These are phyloP conservation scores for Dicaeum eximium DNA, from an alignment of 2,113 vertebrate genomes.

Conservation along the genomic window DNA sequence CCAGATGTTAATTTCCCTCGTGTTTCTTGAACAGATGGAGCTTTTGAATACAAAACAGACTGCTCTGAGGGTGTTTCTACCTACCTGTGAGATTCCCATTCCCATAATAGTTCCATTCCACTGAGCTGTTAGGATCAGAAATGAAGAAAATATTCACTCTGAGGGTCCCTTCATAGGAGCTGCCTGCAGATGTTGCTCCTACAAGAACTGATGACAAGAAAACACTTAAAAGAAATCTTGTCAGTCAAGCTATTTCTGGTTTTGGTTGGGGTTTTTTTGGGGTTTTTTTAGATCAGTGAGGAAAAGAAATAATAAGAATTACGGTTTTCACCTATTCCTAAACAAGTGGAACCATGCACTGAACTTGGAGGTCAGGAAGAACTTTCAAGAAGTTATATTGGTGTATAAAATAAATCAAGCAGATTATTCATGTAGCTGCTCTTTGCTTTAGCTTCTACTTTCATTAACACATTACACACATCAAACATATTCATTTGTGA, in stretches of 20 bases:
- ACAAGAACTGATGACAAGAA: not conserved
- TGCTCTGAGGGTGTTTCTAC: not conserved
- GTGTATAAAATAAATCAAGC: not conserved
- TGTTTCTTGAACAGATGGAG: not conserved
- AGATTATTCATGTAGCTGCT: not conserved
- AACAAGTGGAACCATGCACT: not conserved
- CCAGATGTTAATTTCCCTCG: not conserved
- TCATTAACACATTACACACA: not conserved
- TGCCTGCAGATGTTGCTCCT: not conserved
- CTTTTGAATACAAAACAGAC: not conserved
- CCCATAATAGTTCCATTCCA: not conserved
- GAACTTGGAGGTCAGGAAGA: not conserved
- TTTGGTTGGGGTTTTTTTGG: not conserved
- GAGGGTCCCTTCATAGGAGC: not conserved
- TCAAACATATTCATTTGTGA: not conserved
- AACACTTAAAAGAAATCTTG: not conserved
- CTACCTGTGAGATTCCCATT: not conserved
- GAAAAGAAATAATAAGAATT: not conserved
- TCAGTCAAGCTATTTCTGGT: not conserved
- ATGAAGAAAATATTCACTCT: not conserved
- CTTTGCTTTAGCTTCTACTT: not conserved
- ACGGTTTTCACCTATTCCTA: not conserved
- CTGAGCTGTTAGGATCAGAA: not conserved
- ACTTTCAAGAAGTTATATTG: not conserved
- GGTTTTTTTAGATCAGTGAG: not conserved